A percentile compares a stretch with the other conserved stretches of the same genome.
Conservation (phyloP, 2,888 invertebrate species). For the Crocallis elinguaria region DNA sequence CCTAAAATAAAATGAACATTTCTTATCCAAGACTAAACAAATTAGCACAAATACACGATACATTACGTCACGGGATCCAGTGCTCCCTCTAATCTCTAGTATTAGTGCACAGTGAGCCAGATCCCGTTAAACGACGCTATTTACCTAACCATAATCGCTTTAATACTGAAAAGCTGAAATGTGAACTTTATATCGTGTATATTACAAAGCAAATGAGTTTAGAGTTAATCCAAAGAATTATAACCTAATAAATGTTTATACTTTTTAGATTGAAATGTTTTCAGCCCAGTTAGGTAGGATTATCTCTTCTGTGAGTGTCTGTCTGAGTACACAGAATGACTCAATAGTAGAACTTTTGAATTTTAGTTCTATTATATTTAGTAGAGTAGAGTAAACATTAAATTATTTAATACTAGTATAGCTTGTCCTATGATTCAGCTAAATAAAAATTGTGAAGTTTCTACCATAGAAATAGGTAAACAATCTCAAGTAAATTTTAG, state of each 20-base stretch:
- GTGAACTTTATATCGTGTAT: slow-evolving; percentile 20
- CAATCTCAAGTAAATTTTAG: no score
- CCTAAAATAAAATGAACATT: neutral
- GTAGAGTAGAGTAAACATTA: no score
- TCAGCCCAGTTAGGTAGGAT: no score
- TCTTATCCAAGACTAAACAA: slow-evolving; percentile 1
- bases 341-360: no score
- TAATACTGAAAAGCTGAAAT: slow-evolving; percentile 32
- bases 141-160: slow-evolving; percentile 29
- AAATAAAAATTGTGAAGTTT: no score
- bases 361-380: no score
- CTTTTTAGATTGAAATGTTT: neutral
- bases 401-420: no score
- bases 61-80: neutral
- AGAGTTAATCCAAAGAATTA: slow-evolving; percentile 23
- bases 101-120: slow-evolving; percentile 30
- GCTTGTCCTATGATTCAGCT: no score
- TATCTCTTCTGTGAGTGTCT: no score
- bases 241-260: no score
- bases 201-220: slow-evolving; percentile 1
- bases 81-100: slow-evolving; percentile 21
- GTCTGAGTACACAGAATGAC: no score
- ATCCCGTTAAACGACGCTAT: slow-evolving; percentile 30
- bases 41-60: neutral
- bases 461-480: no score